A percentile compares a stretch with the other conserved stretches of the same genome.
phyloP scores from a whole-genome alignment of 2,113 vertebrate genomes.

The Chelonoidis abingdonii region DNA sequence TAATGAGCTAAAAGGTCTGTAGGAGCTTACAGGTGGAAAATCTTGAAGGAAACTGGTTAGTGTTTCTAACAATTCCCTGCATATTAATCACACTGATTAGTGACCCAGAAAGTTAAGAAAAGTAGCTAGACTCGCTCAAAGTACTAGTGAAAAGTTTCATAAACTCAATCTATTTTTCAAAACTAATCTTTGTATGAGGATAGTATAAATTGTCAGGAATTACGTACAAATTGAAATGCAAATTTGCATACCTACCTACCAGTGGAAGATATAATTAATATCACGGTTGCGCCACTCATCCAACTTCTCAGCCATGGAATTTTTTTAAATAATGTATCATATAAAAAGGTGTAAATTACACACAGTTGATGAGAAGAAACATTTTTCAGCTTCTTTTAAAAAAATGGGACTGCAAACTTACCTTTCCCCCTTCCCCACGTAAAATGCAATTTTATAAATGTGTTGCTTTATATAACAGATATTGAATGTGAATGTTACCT shows the following conservation, averaged over 20 bases:
- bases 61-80: not conserved
- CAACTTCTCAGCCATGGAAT: conserved; percentile 63
- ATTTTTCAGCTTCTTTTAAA: conserved; percentile 80
- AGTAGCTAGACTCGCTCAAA: conserved; percentile 4
- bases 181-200: conserved; percentile 52
- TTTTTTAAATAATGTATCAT: conserved; percentile 63
- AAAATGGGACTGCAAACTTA: conserved; percentile 69
- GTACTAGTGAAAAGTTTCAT: conserved; percentile 28
- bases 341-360: conserved; percentile 75
- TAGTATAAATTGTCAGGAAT: conserved; percentile 38
- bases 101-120: conserved; percentile 47
- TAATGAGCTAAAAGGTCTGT: conserved; percentile 18
- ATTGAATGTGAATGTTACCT: conserved; percentile 84
- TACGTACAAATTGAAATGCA: conserved; percentile 57
- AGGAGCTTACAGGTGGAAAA: conserved; percentile 40
- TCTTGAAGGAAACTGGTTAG: conserved; percentile 67
- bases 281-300: conserved; percentile 69
- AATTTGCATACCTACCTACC: conserved; percentile 65
- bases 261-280: conserved; percentile 60
- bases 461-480: conserved; percentile 81
- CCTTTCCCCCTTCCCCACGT: conserved; percentile 76
- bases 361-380: conserved; percentile 74
- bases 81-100: conserved; percentile 47
- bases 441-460: conserved; percentile 82
- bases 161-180: conserved; percentile 48